These are phyloP conservation scores for Tichodroma muraria DNA, from an alignment of 2,113 vertebrate species.

Conservation along the genomic window DNA sequence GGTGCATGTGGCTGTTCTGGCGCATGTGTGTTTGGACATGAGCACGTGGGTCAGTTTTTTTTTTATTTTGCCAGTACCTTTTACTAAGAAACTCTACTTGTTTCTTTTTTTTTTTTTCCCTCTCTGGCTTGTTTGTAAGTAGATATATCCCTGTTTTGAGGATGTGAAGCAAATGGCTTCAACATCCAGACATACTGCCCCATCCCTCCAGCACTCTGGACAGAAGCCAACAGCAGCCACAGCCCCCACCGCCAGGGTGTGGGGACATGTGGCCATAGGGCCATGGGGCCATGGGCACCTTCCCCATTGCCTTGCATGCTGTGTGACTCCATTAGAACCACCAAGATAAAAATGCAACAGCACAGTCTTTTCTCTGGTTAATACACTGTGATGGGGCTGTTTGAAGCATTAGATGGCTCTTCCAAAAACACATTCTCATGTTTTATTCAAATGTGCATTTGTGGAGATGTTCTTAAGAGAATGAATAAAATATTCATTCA, in stretches of 20 bases:
- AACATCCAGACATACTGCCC: background rate
- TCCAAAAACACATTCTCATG: background rate
- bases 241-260: fast-evolving
- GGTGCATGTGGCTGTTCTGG: background rate
- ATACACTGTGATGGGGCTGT: background rate
- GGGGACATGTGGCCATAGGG: background rate
- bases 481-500: slow-evolving; percentile 9
- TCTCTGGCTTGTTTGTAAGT: background rate
- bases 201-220: background rate
- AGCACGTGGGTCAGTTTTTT: fast-evolving
- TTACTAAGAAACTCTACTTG: background rate
- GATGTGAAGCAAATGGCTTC: background rate
- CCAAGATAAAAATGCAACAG: background rate
- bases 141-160: background rate
- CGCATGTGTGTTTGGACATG: fast-evolving
- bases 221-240: background rate
- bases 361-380: background rate
- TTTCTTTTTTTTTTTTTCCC: no score
- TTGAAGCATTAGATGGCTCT: background rate
- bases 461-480: background rate
- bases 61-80: background rate
- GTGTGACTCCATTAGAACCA: background rate
- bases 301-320: fast-evolving
- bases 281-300: background rate
- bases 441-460: slow-evolving; percentile 27